Conservation (phyloP, 2,888 invertebrate genomes). For the Lymantria monacha region DNA sequence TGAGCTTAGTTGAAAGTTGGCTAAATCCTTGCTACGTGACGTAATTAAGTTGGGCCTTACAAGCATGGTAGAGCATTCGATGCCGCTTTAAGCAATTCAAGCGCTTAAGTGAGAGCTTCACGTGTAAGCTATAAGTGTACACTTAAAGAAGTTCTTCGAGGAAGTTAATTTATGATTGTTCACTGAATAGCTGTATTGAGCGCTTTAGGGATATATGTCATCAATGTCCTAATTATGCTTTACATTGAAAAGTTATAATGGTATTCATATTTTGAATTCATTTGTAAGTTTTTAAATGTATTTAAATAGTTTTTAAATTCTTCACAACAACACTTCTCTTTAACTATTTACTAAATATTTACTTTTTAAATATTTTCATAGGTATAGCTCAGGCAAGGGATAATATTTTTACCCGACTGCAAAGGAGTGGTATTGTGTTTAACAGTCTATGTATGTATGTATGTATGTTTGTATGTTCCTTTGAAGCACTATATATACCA, state of each 20-base stretch:
- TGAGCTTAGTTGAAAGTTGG: conserved; percentile 51
- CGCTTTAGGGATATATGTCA: conserved; percentile 32
- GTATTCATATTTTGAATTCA: neutral
- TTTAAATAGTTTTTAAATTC: no score
- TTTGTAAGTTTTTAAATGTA: no score
- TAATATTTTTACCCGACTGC: no score
- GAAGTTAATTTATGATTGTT: conserved; percentile 26
- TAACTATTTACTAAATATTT: no score
- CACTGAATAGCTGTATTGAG: conserved; percentile 24
- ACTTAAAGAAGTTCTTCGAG: conserved; percentile 27
- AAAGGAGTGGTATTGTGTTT: no score
- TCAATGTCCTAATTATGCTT: conserved; percentile 9
- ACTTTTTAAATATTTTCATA: no score
- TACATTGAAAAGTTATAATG: neutral
- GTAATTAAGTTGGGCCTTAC: conserved; percentile 54
- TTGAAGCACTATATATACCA: no score
- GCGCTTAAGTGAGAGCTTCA: conserved; percentile 22
- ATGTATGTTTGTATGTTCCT: no score
- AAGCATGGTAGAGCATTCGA: conserved; percentile 26
- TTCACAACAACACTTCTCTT: no score
- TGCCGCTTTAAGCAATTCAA: conserved; percentile 28
- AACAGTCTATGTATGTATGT: no score
- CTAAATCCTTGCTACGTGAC: conserved; percentile 64
- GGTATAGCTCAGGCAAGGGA: no score
- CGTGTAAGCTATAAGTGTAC: conserved; percentile 11